A percentile compares a stretch with the other conserved stretches of the same genome.
Conservation (phyloP, 2,888 invertebrate species). For the Lasioglossum figueresi region DNA sequence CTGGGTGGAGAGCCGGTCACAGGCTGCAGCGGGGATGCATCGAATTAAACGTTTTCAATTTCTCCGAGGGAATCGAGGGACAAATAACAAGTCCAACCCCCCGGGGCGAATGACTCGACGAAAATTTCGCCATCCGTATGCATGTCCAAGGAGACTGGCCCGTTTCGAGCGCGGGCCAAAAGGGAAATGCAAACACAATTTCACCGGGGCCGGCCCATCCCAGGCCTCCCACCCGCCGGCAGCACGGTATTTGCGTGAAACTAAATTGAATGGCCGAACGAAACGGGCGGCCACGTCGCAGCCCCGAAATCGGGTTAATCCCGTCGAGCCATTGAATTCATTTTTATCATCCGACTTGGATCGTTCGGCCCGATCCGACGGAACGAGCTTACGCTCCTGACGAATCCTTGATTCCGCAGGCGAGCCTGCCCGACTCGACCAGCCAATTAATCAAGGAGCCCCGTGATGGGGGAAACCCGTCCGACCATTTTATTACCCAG, state of each 20-base stretch:
- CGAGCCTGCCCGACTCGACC: not conserved
- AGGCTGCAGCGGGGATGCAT: too few relatives aligned
- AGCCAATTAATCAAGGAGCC: not conserved
- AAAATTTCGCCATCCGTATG: slow-evolving; percentile 54
- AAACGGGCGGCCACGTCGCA: slow-evolving; percentile 53
- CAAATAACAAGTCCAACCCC: slow-evolving; percentile 43
- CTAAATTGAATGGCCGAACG: slow-evolving; percentile 69
- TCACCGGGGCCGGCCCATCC: slow-evolving; percentile 28
- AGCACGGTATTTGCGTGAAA: slow-evolving; percentile 58
- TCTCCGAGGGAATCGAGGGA: slow-evolving; percentile 20
- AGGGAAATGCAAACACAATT: slow-evolving; percentile 64
- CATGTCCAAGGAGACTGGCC: slow-evolving; percentile 55
- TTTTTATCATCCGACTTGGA: slow-evolving; percentile 62
- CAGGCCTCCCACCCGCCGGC: slow-evolving; percentile 13
- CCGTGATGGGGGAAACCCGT: not conserved
- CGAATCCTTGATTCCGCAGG: not conserved
- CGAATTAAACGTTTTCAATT: slow-evolving; percentile 36
- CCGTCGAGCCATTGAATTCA: slow-evolving; percentile 63
- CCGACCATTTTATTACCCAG: not conserved
- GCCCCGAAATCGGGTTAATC: slow-evolving; percentile 61
- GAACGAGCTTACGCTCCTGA: not conserved
- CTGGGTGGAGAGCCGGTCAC: not conserved
- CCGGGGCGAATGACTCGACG: slow-evolving; percentile 44
- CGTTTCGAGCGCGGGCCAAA: slow-evolving; percentile 50
- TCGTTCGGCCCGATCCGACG: slow-evolving; percentile 33